A percentile compares a stretch with the other conserved stretches of the same genome.
Evolutionary conservation across 2,113 vertebrate genomes (phyloP).

Genomic region (Cavia porcellus): DNA sequence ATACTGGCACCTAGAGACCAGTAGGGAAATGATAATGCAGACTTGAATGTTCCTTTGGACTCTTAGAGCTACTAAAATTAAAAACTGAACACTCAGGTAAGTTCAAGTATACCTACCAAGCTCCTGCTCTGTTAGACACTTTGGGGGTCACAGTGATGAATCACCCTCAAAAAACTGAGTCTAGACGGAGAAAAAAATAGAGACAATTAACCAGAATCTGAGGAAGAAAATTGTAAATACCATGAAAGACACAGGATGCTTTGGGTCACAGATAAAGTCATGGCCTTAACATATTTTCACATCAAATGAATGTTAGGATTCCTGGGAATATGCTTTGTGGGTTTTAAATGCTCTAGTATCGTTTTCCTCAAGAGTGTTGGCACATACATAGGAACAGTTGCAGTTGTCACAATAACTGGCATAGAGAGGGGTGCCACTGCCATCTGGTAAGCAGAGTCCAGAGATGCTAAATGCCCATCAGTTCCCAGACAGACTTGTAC

Average conservation of each 20-base stretch:
- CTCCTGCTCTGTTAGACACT: background rate
- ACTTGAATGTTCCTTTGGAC: background rate
- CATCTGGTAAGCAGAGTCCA: background rate
- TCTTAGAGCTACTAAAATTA: background rate
- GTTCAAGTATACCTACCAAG: slow-evolving; percentile 36
- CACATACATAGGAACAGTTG: background rate
- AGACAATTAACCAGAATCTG: slow-evolving; percentile 7
- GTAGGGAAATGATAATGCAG: background rate
- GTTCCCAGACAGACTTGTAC: background rate
- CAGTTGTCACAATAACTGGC: background rate
- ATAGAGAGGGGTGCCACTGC: background rate
- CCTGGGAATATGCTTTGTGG: background rate
- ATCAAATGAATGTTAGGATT: background rate
- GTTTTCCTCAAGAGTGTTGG: background rate
- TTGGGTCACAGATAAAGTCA: background rate
- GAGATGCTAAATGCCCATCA: background rate
- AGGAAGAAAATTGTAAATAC: background rate
- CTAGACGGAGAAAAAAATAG: slow-evolving; percentile 40
- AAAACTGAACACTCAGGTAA: background rate
- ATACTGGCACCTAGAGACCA: background rate
- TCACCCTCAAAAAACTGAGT: slow-evolving; percentile 7
- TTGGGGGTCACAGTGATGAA: background rate
- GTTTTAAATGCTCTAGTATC: slow-evolving; percentile 1
- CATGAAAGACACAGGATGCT: background rate
- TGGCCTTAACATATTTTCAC: background rate